Base-by-base conservation (phyloP, 2,797 vertebrate species). In the Carapus acus region DNA sequence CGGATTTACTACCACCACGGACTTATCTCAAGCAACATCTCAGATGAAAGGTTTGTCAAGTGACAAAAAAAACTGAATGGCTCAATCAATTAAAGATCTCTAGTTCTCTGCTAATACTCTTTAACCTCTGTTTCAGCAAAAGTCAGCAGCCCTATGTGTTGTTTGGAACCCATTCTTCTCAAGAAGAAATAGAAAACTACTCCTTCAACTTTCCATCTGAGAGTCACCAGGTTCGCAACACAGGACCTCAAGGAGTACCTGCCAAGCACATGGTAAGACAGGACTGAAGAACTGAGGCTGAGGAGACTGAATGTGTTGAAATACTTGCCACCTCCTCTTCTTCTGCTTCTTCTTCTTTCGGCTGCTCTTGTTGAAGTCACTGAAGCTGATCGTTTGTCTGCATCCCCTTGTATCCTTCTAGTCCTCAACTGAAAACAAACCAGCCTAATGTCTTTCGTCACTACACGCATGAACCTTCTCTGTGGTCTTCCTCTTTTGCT, bases 191-290 rank as follows among this genome's bases (percentile, higher is more conserved):
- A 74, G 90, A 94, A 49, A 88, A 84, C 12, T 92, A 93, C 45
- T 96, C 88, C 49, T 97, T 95, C 43, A 96, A 88, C 83, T 99
- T 96, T 62, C 92, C 96, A 11, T 99, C 95, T 4, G 94, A 98
- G 79, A 93, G 92, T 54, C 93, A 98, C 57, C 90, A 95, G 67
- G 88, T 98, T 58, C 88, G 91, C 65, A 96, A 88, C 87, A 95
- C 94, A 0, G 94, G 94, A 8, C 83, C 80, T 7, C 78, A 52
- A 15, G 91, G 89, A 3, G 88, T 89, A 61, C 54, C 87, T 43
- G 93, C 94, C 58, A 93, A 81, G 54, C 96, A 98, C 65, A 92
- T 96, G 96, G 96, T 99, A 76, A 90, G 84, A 18, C 29, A 65
- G 31, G 21, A 68, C 13, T 14, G 3, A 43, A 39, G 8, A 43